Base-by-base conservation (phyloP, 2,888 invertebrate species). In the Scelioninae gen. 2 region DNA sequence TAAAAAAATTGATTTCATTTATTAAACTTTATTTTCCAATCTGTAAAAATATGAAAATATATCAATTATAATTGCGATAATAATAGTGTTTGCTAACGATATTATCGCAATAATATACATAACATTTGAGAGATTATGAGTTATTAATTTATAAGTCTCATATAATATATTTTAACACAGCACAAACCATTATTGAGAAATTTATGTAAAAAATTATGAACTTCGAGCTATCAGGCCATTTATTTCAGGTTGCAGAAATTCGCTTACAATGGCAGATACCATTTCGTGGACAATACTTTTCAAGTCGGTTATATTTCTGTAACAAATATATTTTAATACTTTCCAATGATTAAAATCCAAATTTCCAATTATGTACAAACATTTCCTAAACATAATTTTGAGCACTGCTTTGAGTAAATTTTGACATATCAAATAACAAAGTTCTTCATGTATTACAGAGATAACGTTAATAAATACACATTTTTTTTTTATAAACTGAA, bases 231-330 rank as follows among this genome's bases (percentile, higher is more conserved):
- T 88, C 11, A 94, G 87, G 16, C 88, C 87, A 84, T 96, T 92
- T 78, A 90, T 85, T 76, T 90, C 87, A 0, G 97, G 97, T 83
- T 96, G 91, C 55, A 96, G 88, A 78, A 96, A 91, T 81, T 96
- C 94, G 13, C 91, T 88, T 1, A 95, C 90, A 76, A 96, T 91
- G 25, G 91, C 92, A 25, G 89, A 86, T 0, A 96, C 93, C 91
- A 96, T 93, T 78, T 91, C 90, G 13, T 90, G 87, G 6, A 96
- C 87, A 65, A 90, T 91, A 0, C 78, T 79, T 72, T 89, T 88
- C 60, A 94, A 88, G 48, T 87, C 87, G 35, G 89, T 87, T 85
- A 92, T 89, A 85, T 94, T 91, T 72, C 95, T 96, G 88, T 31
- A 89, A 89, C 35, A 52, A 13, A 79, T 75, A 55, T 4, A 25